A percentile compares a stretch with the other conserved stretches of the same genome.
Conservation (phyloP, 2,888 invertebrate species). For the Epinotia nisella region DNA sequence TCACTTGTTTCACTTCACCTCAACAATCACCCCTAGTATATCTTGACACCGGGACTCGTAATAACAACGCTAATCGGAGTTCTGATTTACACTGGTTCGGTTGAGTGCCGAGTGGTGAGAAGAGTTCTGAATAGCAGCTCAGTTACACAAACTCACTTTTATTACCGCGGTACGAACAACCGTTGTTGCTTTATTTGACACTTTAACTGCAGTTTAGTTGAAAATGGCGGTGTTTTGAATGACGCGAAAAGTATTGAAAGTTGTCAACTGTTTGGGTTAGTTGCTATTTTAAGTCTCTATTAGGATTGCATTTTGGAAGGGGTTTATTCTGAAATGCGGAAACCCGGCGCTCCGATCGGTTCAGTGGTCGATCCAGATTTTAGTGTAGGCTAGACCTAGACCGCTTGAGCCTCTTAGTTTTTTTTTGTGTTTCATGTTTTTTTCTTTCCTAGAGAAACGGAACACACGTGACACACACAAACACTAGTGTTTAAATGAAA, state of each 20-base stretch:
- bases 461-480: too few species aligned
- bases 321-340: not conserved
- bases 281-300: not conserved
- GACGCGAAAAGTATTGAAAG: conserved; percentile 5
- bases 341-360: not conserved
- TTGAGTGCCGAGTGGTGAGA: not conserved
- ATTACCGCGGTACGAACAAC: conserved; percentile 1
- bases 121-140: not conserved
- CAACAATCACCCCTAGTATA: not conserved
- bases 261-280: conserved; percentile 1
- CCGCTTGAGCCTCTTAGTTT: too few species aligned
- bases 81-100: not conserved
- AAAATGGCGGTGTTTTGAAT: conserved; percentile 12
- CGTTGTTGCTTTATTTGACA: conserved; percentile 24
- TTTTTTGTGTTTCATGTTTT: too few species aligned
- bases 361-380: too few species aligned
- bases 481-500: too few species aligned
- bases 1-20: not conserved
- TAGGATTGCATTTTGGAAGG: not conserved
- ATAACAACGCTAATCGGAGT: not conserved
- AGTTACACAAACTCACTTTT: conserved; percentile 20
- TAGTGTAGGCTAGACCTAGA: too few species aligned
- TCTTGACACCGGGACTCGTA: not conserved
- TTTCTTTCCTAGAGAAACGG: too few species aligned
- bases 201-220: conserved; percentile 29